Conservation (phyloP, 2,797 vertebrate genomes). For the Sphaeramia orbicularis region DNA sequence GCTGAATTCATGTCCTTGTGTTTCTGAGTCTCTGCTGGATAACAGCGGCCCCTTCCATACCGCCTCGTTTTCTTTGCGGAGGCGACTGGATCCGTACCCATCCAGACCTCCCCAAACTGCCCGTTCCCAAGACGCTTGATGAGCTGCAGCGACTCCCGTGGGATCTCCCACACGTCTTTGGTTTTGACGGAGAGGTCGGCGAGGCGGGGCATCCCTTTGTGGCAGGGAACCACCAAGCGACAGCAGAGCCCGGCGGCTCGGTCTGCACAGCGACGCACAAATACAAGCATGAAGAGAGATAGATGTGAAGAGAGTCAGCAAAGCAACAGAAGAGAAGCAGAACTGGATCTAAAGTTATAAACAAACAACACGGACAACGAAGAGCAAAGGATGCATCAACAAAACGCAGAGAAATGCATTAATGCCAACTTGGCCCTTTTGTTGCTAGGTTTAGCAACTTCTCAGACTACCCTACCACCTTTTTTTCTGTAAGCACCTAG, state of each 20-base stretch:
- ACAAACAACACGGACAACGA: neutral
- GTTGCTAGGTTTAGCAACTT: no score
- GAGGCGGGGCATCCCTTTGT: conserved; percentile 98
- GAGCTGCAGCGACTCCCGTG: conserved; percentile 96
- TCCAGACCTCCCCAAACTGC: conserved; percentile 99
- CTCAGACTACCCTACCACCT: no score
- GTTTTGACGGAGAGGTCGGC: conserved; percentile 99
- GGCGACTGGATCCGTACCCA: conserved; percentile 92
- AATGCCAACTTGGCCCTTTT: no score
- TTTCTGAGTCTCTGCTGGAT: conserved; percentile 42
- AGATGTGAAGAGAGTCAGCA: conserved; percentile 43
- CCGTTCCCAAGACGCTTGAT: conserved; percentile 98
- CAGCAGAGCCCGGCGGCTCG: conserved; percentile 98
- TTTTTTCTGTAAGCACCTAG: no score
- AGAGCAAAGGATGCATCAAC: neutral
- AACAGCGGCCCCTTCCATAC: conserved; percentile 82
- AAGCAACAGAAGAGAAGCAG: neutral
- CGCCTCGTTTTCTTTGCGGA: conserved; percentile 51
- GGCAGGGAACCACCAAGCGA: conserved; percentile 97
- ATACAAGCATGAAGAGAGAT: conserved; percentile 38
- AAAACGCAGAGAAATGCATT: no score
- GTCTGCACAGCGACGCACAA: conserved; percentile 82
- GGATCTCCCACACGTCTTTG: conserved; percentile 99
- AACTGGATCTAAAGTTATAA: neutral
- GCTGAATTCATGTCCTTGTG: conserved; percentile 13